Base-by-base conservation (phyloP, 2,797 vertebrate genomes). In the Cyclopterus lumpus region DNA sequence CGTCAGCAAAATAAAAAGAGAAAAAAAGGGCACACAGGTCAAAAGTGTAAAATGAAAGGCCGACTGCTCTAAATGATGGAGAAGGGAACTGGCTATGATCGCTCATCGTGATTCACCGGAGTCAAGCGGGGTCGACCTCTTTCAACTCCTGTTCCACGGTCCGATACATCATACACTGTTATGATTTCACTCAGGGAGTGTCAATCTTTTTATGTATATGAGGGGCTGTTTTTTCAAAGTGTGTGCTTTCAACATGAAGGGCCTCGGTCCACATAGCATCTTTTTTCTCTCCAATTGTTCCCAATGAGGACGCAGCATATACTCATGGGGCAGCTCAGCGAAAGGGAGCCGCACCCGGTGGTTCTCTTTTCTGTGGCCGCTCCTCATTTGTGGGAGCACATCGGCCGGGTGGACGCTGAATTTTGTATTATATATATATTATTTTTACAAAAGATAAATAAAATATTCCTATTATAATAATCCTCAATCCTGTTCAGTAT, bases 1-100 rank as follows among this genome's bases (percentile, higher is more conserved):
- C 78, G 77, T 79, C 81, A 88, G 86, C 81, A 67, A 53, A 77
- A 83, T 75, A 54, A n/a, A n/a, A n/a, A n/a, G n/a, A 2, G 15
- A 46, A 20, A 3, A 10, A 53, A 46, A 32, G 9, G 12, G 14
- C 20, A 36, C 1, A 28, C 40, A 38, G 82, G 77, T 81, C 77
- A 83, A 78, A 81, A 85, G 75, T 77, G n/a, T 55, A 60, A 83
- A 75, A 46, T 18, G 36, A 51, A 81, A 73, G 57, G 60, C 66
- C 60, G 67, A 57, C 57, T 38, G 75, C 61, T 73, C 49, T 44
- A 59, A 15, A 22, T 74, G 70, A 81, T 80, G 40, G 72, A 42
- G 30, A 58, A 70, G 57, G 26, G 60, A 69, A 67, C 51, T 30
- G 66, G 20, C 57, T 32, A 32, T 14, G 62, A 65, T 79, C 67